These are phyloP conservation scores for Eupithecia inturbata DNA, from an alignment of 2,888 invertebrate species.

Conservation along the genomic window DNA sequence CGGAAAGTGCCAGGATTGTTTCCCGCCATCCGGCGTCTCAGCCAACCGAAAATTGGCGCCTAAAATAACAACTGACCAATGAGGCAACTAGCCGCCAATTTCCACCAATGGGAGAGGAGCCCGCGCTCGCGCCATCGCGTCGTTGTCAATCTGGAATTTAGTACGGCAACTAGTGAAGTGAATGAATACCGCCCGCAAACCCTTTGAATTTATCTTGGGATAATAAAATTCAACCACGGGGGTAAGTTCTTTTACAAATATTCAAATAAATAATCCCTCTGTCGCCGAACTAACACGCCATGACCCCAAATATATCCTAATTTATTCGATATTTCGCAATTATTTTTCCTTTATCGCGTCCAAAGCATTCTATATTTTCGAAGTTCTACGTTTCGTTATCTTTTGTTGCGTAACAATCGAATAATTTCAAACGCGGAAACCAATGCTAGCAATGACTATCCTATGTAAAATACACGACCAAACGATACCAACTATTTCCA, in stretches of 20 bases:
- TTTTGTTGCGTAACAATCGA: conserved; percentile 35
- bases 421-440: not conserved
- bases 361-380: conserved; percentile 36
- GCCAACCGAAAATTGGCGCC: conserved; percentile 84
- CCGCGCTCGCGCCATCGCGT: conserved; percentile 83
- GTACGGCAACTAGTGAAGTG: conserved; percentile 79
- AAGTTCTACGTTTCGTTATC: conserved; percentile 25
- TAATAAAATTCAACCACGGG: conserved; percentile 61
- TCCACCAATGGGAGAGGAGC: conserved; percentile 75
- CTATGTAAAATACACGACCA: conserved; percentile 39
- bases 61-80: conserved; percentile 72
- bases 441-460: not conserved
- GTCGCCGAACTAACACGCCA: conserved; percentile 47
- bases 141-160: conserved; percentile 83
- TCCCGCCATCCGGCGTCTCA: conserved; percentile 81
- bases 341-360: conserved; percentile 55
- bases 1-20: conserved; percentile 76
- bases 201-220: conserved; percentile 76
- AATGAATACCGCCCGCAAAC: conserved; percentile 83
- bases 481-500: conserved; percentile 58
- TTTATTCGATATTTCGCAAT: conserved; percentile 56
- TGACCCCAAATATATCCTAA: conserved; percentile 44
- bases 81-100: conserved; percentile 77
- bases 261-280: conserved; percentile 32
- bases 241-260: conserved; percentile 60